Evolutionary conservation across 2,888 invertebrate species (phyloP), one percentile per base, ranked within the genome.

Genomic region (Syrphus vitripennis): DNA sequence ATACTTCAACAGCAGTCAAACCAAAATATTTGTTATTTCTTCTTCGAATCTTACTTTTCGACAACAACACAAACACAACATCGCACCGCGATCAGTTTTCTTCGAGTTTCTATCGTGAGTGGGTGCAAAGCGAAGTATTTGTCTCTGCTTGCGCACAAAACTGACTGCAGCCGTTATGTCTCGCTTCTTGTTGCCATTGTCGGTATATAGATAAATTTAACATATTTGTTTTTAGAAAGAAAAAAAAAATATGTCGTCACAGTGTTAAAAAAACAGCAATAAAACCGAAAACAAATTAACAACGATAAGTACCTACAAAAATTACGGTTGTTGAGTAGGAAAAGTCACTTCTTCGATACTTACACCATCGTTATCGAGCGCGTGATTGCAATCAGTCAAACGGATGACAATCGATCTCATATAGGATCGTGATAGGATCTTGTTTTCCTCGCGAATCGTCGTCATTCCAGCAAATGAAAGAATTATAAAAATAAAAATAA

Each of bases 371-470:
- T 24, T 59, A 83, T 74, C 57, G 61, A 45, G 29, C 14, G 6
- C 24, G 50, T 45, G 24, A 59, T 42, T 24, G 31, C 53, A 40
- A 76, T 71, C 71, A 57, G 37, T 57, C 48, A 65, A 45, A 57
- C 81, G 65, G 77, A 78, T 82, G 83, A 69, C 72, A 72, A 80
- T 79, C 57, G 59, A 71, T 76, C 74, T 65, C 26, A 40, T n/a
- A n/a, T n/a, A n/a, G n/a, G n/a, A n/a, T n/a, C 26, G 5, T 65
- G 74, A 79, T 83, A 83, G 63, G 69, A 45, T 29, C 21, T 4
- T 69, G 4, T 74, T 57, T 34, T 57, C 65, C 26, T 12, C 37
- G 26, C 48, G 10, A 80, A 80, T 76, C 42, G 55, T 70, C 53
- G 69, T 61, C 42, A 26, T 63, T 84, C 67, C 42, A 48, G 59